phyloP scores from a whole-genome alignment of 2,888 invertebrate species.

The Nomada fabriciana region DNA sequence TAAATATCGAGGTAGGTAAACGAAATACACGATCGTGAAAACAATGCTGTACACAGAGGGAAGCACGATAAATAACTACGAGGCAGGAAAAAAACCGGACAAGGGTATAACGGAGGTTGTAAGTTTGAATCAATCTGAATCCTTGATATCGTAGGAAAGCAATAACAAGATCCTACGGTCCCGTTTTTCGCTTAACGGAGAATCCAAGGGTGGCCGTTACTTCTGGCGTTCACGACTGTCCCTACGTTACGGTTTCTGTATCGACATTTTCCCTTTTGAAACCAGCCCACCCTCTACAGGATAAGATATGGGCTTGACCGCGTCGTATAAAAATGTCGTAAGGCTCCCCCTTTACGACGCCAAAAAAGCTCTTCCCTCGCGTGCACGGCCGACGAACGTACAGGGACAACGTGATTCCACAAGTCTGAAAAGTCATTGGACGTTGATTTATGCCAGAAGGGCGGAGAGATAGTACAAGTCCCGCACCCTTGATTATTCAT shows the following conservation, averaged over 20 bases:
- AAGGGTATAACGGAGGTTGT: constrained; percentile 24
- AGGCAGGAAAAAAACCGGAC: neutral
- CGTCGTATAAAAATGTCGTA: constrained; percentile 58
- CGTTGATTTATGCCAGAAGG: constrained; percentile 34
- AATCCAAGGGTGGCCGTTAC: constrained; percentile 54
- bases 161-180: constrained; percentile 58
- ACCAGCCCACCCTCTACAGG: constrained; percentile 9
- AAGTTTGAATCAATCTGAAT: constrained; percentile 61
- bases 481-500: constrained; percentile 1
- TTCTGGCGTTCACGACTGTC: constrained; percentile 14
- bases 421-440: constrained; percentile 6
- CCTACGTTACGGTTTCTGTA: constrained; percentile 48
- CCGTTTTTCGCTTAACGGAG: constrained; percentile 61
- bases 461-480: constrained; percentile 1
- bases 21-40: too few species aligned
- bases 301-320: constrained; percentile 58
- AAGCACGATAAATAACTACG: neutral
- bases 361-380: constrained; percentile 39
- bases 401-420: constrained; percentile 39
- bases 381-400: constrained; percentile 15
- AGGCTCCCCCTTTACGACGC: constrained; percentile 50
- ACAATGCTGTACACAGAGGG: neutral
- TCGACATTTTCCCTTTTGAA: constrained; percentile 50
- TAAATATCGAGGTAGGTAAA: neutral
- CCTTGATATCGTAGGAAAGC: constrained; percentile 52